A percentile compares a stretch with the other conserved stretches of the same genome.
These are phyloP conservation scores for Cardiocondyla obscurior DNA, from an alignment of 1,140 invertebrate genomes.

Conservation along the genomic window DNA sequence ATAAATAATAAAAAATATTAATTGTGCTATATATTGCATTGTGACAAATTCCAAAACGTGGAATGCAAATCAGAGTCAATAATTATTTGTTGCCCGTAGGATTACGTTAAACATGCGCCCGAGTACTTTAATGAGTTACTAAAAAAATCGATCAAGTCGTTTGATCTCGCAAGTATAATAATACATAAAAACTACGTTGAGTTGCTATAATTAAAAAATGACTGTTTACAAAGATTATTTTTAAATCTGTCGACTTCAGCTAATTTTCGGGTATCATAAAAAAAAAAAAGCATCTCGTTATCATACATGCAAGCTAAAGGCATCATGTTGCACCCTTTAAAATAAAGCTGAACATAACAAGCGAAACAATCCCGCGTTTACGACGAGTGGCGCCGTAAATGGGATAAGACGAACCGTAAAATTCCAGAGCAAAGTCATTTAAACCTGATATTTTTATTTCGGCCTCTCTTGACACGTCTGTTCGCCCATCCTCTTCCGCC, in stretches of 20 bases:
- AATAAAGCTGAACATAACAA: constrained; percentile 30
- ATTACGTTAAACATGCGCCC: neutral
- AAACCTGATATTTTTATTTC: constrained; percentile 57
- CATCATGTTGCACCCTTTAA: neutral
- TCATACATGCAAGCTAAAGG: neutral
- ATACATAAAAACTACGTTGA: neutral
- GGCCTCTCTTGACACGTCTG: constrained; percentile 4
- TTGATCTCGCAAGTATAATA: neutral
- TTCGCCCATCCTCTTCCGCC: constrained; percentile 18
- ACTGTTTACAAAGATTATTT: neutral
- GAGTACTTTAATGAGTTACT: neutral
- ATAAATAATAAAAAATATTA: neutral
- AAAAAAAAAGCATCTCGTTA: neutral
- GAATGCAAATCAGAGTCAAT: neutral
- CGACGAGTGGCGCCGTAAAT: constrained; percentile 36
- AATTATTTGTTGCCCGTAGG: neutral
- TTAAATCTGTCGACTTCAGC: neutral
- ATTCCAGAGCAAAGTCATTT: constrained; percentile 36
- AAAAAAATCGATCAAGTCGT: neutral
- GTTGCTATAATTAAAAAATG: neutral
- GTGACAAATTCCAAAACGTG: neutral
- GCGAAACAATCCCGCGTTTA: constrained; percentile 36
- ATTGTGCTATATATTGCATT: neutral
- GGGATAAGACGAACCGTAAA: constrained; percentile 28
- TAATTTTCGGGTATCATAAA: neutral